Base-by-base conservation (phyloP, 23 tunicate genomes). In the Trididemnum nubilum region DNA sequence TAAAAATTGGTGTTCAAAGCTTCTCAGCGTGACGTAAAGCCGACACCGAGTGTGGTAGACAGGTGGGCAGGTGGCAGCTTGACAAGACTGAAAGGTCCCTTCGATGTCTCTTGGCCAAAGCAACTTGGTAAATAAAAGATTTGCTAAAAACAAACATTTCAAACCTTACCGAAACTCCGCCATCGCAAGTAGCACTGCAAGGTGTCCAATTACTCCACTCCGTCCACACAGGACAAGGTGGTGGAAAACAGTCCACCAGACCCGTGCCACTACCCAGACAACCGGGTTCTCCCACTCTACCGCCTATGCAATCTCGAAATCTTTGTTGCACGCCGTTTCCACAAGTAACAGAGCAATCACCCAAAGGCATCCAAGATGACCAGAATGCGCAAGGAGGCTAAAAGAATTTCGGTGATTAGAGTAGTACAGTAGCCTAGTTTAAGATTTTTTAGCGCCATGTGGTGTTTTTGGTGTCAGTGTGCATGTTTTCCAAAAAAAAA, bases 181-280 rank as follows among this genome's bases (percentile, higher is more conserved):
- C 87, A 40, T 67, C 90, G 76, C 97, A 91, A 7, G 73, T 51
- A 15, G 83, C 84, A 33, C 73, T 61, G 65, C 97, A 91, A 0
- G 60, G 37, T 9, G 76, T 25, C 96, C 96, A 90, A 19, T 60
- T 5, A 36, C 82, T 49, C 96, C 96, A 90, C 26, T 36, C 35
- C 18, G 39, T 60, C 96, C 96, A 90, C 19, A 31, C 50, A 7
- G 96, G 96, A 80, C 96, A 90, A 15, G 58, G 25, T 4, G 73
- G 71, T 31, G 33, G 69, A 37, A 40, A 33, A 35, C 97, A 91
- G 1, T 71, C 60, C 5, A 63, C 58, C 15, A 24, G 64, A 2
- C 81, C 89, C 19, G 63, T n/a, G 39, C 37, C 73, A 33, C 33
- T 12, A 2, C 97, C 97, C 34, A 59, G 73, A 50, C 97, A 91